Evolutionary conservation across 2,888 invertebrate species (phyloP), one percentile per base, ranked within the genome.

Genomic region (Pyrocoelia pectoralis): DNA sequence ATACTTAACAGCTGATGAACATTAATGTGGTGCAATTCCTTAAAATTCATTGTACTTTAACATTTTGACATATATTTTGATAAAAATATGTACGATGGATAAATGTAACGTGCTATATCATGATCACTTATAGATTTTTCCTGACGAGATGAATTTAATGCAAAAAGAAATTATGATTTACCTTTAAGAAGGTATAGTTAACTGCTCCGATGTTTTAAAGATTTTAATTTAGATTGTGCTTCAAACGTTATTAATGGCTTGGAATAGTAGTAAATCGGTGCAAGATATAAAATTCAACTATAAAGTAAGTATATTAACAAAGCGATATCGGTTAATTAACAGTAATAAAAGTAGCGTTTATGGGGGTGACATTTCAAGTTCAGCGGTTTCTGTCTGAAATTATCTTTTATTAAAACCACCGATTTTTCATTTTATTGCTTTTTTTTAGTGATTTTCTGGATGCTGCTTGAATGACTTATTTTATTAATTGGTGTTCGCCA

Each of bases 201-300:
- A 24, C 9, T 33, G 33, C 33, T n/a, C 33, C 9, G 33, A 33
- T n/a, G 33, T 8, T 33, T n/a, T 33, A n/a, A 33, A 33, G 33
- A 33, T 33, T 33, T 33, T 33, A 33, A 33, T 33, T 24, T 24
- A 24, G 24, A 24, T 24, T 24, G 6, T 24, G 24, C 6, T 24
- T 24, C 24, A 5, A 24, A 24, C 6, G 24, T 24, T 33, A 33
- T 33, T 33, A 33, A 33, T n/a, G 33, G 8, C 33, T 33, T 33
- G n/a, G 8, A 33, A 33, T n/a, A 33, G 3, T n/a, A 33, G 10
- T 33, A 33, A 33, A 33, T 33, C 33, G 33, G n/a, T n/a, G 9
- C n/a, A 33, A n/a, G 33, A n/a, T 33, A 33, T 33, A 33, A 33
- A 33, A 33, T 33, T 33, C 33, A 33, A 33, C 33, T 33, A 33